Evolutionary conservation across 2,888 invertebrate genomes (phyloP), one percentile per base, ranked within the genome.

Genomic region (Leucania comma): DNA sequence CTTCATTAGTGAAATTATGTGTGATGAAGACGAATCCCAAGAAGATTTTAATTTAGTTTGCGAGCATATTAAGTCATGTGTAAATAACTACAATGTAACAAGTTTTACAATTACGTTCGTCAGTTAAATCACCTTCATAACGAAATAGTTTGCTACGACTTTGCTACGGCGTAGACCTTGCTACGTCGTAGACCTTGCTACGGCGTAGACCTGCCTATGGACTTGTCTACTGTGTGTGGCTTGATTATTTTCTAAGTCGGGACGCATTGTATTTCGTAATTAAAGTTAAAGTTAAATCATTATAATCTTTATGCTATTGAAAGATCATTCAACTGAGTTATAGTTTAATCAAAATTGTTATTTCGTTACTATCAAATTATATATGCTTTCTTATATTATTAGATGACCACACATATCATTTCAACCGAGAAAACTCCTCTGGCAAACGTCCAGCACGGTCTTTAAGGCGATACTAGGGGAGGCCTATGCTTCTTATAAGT

Each of bases 111-210:
- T 65, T 65, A 65, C 10, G n/a, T 66, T 14, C 26, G 35, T 68
- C 38, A 26, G 63, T 72, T 72, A 51, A 69, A 64, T 79, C 42
- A 70, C 70, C 56, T 77, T 78, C 50, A 66, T 66, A 48, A 46
- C 10, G 6, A 73, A 66, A 71, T 80, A 61, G 74, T 61, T 67
- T 64, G 69, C 77, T 77, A 71, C 77, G 74, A 74, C 35, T 38
- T 65, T 63, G 62, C 78, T 66, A 75, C 69, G 70, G 20, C 75
- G 53, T 70, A 72, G 63, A 12, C 24, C 57, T 59, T 48, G 35
- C 38, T 64, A 67, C 22, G 57, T n/a, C 75, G 58, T 71, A 72
- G 63, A 57, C 20, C 22, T 60, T 32, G 69, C 75, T 77, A 73
- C 71, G 69, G 14, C 70, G 64, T 76, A 76, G 42, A 42, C 38